These are phyloP conservation scores for Cyclina sinensis DNA, from an alignment of 1,140 invertebrate species.

Conservation along the genomic window DNA sequence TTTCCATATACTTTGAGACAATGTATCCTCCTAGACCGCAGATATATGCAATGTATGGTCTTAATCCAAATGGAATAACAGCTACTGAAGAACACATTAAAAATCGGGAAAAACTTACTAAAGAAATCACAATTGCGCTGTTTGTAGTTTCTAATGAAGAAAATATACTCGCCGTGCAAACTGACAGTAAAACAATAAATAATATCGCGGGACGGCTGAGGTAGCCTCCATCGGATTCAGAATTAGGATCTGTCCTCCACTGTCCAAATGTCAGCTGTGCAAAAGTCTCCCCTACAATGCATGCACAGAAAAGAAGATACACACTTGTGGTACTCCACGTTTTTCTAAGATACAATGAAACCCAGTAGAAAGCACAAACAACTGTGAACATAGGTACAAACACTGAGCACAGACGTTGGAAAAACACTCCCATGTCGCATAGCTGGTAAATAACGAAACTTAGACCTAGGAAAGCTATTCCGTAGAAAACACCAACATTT, in stretches of 20 bases:
- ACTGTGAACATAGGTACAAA: constrained; percentile 86
- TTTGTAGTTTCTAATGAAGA: constrained; percentile 84
- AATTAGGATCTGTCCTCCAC: constrained; percentile 62
- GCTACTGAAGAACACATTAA: constrained; percentile 82
- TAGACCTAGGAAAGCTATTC: constrained; percentile 73
- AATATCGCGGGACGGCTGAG: constrained; percentile 80
- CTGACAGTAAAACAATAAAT: constrained; percentile 80
- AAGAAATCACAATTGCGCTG: constrained; percentile 82
- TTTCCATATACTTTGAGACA: constrained; percentile 86
- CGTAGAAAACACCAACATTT: constrained; percentile 80
- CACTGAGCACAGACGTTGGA: constrained; percentile 82
- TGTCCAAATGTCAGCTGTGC: constrained; percentile 79
- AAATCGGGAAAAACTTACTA: constrained; percentile 85
- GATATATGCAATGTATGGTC: constrained; percentile 84
- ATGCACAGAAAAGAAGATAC: constrained; percentile 85
- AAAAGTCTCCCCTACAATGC: constrained; percentile 84
- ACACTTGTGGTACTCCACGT: constrained; percentile 86
- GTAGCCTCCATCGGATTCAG: constrained; percentile 47
- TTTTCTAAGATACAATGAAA: constrained; percentile 84
- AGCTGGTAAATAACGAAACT: constrained; percentile 81
- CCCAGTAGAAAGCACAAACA: constrained; percentile 85
- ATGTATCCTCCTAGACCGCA: constrained; percentile 85
- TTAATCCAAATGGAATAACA: constrained; percentile 80
- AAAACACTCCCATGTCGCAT: constrained; percentile 83
- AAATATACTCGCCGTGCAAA: constrained; percentile 84